These are phyloP conservation scores for Miniopterus natalensis DNA, from an alignment of 2,113 vertebrate species.

Conservation along the genomic window DNA sequence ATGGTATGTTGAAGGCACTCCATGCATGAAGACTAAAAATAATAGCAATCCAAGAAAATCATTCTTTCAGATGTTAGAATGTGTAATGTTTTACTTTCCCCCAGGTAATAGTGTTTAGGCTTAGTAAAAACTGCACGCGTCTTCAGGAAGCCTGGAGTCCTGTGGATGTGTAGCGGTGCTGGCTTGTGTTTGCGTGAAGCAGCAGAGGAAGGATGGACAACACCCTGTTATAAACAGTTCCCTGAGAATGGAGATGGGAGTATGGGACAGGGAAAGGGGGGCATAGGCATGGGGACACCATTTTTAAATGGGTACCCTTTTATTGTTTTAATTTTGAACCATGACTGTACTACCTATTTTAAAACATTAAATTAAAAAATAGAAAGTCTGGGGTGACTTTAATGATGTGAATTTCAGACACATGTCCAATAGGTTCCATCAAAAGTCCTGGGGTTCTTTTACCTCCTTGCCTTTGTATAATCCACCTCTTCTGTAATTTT, in stretches of 20 bases:
- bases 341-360: neutral
- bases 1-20: neutral
- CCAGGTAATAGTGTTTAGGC: neutral
- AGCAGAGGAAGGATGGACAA: neutral
- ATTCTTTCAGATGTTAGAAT: neutral
- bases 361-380: conserved; percentile 19
- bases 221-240: neutral
- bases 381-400: neutral
- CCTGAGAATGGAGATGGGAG: neutral
- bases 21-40: neutral
- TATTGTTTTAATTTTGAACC: neutral
- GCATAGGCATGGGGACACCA: neutral
- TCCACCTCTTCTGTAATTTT: neutral
- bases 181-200: neutral
- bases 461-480: neutral
- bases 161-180: neutral
- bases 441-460: neutral
- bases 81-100: neutral
- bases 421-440: neutral
- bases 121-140: neutral
- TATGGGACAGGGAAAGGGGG: neutral
- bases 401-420: neutral
- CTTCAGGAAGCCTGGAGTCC: conserved; percentile 2
- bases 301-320: neutral
- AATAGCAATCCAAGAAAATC: neutral